Percentiles rank a stretch among this genome's conserved stretches.
phyloP scores from a whole-genome alignment of 2,113 vertebrate species.

The Gavialis gangeticus region DNA sequence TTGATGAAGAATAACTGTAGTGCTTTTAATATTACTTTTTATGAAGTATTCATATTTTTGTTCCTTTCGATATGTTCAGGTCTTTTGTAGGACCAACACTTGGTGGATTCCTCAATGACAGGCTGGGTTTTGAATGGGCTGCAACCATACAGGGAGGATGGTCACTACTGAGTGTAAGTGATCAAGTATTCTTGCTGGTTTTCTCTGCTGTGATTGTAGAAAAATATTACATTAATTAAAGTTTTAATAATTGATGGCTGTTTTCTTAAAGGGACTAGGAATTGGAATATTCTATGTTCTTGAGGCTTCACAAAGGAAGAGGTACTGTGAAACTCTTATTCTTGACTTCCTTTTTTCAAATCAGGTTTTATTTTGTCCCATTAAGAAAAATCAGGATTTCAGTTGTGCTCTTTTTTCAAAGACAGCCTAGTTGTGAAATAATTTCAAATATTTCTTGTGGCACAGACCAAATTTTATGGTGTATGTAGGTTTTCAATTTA shows the following conservation, averaged over 20 bases:
- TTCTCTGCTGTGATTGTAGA: background rate
- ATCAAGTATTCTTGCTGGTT: background rate
- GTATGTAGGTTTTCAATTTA: background rate
- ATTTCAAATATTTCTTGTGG: background rate
- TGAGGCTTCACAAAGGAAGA: constrained; percentile 66
- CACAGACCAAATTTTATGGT: background rate
- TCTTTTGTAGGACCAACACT: constrained; percentile 89
- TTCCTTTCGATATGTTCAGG: constrained; percentile 71
- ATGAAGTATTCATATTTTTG: background rate
- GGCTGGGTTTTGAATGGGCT: constrained; percentile 90
- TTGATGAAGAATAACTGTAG: background rate
- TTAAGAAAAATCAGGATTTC: background rate
- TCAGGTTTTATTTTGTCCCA: background rate
- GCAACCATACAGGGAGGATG: constrained; percentile 86
- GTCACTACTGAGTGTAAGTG: constrained; percentile 87
- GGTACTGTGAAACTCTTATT: constrained; percentile 68
- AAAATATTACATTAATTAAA: background rate
- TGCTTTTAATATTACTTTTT: background rate
- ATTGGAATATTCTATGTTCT: constrained; percentile 75
- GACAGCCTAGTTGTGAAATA: background rate
- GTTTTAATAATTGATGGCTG: constrained; percentile 29
- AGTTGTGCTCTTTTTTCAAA: background rate
- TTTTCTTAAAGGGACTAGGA: constrained; percentile 74
- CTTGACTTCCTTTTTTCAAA: background rate
- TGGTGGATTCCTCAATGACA: constrained; percentile 89